Evolutionary conservation across 2,113 vertebrate species (phyloP), one percentile per base, ranked within the genome.

Genomic region (Anthoscopus minutus): DNA sequence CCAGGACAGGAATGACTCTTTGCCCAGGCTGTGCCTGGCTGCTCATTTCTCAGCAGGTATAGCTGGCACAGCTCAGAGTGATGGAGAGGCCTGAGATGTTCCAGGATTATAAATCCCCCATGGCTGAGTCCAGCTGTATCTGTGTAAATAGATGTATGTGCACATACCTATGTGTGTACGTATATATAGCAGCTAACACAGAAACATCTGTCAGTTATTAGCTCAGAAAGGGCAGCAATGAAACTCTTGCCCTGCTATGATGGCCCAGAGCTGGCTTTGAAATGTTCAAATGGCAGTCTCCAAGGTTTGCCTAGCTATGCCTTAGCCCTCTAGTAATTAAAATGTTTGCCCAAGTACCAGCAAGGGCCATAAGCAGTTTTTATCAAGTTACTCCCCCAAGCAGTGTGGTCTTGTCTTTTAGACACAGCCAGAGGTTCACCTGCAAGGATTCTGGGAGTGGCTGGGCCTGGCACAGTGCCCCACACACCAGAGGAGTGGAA

Each of bases 381-480:
- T 15, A 89, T 27, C 38, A 78, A 40, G 38, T 15, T 66, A 78
- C 25, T 37, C 10, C 38, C 23, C 8, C 45, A 18, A 8, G 27
- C 1, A 4, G 6, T 31, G 51, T 10, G 45, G 28, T 50, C 56
- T 73, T 57, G 28, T 67, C 21, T 79, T 61, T 33, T 50, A 44
- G 47, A 66, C 31, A 22, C 2, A 5, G 40, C 7, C 50, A 77
- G 45, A 84, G 21, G 45, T 51, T 64, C 42, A 58, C 72, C 21
- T 6, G 1, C 0, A 1, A 48, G 28, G 44, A 73, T 42, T 13
- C 10, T 25, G 30, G 8, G 13, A 10, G 17, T 40, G 24, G n/a
- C 4, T 67, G 73, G 81, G 62, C 16, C 24, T 15, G 31, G 35
- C 1, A 1, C 28, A 25, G 45, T 11, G 56, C 21, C 23, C 23